Conservation (phyloP, 2,888 invertebrate genomes). For the Vanessa cardui region DNA sequence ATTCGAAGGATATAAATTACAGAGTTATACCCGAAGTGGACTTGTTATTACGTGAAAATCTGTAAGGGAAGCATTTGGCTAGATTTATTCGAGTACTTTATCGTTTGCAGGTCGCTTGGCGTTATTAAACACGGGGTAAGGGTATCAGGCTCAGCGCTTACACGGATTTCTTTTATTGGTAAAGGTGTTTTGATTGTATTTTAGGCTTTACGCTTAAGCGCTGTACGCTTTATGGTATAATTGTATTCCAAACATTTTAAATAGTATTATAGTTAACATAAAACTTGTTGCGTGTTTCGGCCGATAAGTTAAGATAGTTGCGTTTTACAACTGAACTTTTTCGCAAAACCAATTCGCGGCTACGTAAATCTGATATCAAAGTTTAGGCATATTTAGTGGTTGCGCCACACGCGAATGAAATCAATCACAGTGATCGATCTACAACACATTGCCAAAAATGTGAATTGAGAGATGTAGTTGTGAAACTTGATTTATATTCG, state of each 20-base stretch:
- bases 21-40: slow-evolving; percentile 44
- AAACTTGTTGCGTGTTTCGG: too few relatives aligned
- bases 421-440: slow-evolving; percentile 33
- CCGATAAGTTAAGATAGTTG: too few relatives aligned
- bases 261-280: background rate
- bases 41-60: slow-evolving; percentile 64
- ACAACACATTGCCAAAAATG: slow-evolving; percentile 20
- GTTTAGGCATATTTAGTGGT: slow-evolving; percentile 5
- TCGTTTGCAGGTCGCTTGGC: slow-evolving; percentile 49
- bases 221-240: background rate
- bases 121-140: slow-evolving; percentile 31
- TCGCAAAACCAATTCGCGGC: background rate
- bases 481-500: slow-evolving; percentile 32
- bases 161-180: slow-evolving; percentile 5
- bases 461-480: slow-evolving; percentile 13
- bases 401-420: slow-evolving; percentile 12
- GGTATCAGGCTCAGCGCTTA: slow-evolving; percentile 15
- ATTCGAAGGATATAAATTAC: slow-evolving; percentile 47
- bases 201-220: background rate
- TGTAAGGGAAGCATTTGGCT: slow-evolving; percentile 52
- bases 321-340: too few relatives aligned
- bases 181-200: background rate
- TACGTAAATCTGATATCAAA: background rate
- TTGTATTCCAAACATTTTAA: background rate
- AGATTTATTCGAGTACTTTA: slow-evolving; percentile 61